phyloP scores from a whole-genome alignment of 1,140 invertebrate genomes.

The Temnothorax longispinosus region DNA sequence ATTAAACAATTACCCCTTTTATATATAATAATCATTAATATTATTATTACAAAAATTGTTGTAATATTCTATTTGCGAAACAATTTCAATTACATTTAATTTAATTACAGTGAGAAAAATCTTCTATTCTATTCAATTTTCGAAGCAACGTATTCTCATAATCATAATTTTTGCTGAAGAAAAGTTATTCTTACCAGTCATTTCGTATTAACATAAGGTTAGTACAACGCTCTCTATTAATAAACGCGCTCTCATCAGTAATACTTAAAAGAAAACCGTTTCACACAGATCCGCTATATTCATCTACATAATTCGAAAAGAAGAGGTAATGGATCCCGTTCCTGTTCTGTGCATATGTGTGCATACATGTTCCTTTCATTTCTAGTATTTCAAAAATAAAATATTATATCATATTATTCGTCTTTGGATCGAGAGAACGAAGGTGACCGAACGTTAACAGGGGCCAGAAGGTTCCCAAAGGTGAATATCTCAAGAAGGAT shows the following conservation, averaged over 20 bases:
- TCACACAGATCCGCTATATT: background rate
- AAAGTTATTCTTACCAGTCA: background rate
- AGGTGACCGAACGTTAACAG: background rate
- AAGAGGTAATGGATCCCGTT: conserved; percentile 44
- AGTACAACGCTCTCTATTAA: conserved; percentile 51
- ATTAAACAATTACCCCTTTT: background rate
- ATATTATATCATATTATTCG: background rate
- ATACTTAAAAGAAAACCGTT: conserved; percentile 33
- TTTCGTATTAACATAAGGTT: conserved; percentile 31
- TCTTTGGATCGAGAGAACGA: background rate
- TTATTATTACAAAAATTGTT: background rate
- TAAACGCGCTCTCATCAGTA: conserved; percentile 18
- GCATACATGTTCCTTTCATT: conserved; percentile 14
- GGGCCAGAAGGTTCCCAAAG: background rate
- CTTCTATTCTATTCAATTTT: background rate
- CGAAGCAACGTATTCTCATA: background rate
- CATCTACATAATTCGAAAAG: background rate
- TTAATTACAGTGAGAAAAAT: background rate
- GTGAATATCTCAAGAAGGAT: conserved; percentile 36
- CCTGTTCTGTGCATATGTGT: background rate
- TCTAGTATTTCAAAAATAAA: conserved; percentile 2
- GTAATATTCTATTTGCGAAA: background rate
- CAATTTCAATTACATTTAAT: background rate
- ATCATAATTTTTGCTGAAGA: background rate
- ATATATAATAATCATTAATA: conserved; percentile 3